A percentile compares a stretch with the other conserved stretches of the same genome.
Evolutionary conservation across 2,888 invertebrate genomes (phyloP).

Genomic region (Carterocephalus palaemon): DNA sequence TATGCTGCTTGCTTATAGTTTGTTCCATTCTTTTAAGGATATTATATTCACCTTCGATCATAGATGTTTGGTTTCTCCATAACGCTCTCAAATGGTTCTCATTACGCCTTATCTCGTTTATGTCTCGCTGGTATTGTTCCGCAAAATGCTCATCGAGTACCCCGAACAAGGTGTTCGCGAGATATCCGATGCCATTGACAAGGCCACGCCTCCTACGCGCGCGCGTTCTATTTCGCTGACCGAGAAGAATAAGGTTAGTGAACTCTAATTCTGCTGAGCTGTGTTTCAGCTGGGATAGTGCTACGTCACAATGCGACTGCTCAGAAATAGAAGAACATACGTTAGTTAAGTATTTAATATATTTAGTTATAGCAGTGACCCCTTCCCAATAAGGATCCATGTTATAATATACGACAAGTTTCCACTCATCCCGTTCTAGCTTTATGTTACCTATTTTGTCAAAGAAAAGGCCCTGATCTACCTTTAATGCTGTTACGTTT

Average conservation of each 20-base stretch:
- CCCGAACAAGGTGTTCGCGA: slow-evolving; percentile 27
- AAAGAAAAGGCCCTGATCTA: slow-evolving; percentile 3
- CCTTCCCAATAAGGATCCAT: slow-evolving; percentile 5
- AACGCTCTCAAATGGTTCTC: slow-evolving; percentile 26
- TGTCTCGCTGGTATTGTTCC: slow-evolving; percentile 25
- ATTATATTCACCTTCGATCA: slow-evolving; percentile 30
- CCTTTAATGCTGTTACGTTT: background rate
- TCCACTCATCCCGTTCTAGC: slow-evolving; percentile 7
- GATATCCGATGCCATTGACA: slow-evolving; percentile 20
- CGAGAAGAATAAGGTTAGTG: background rate
- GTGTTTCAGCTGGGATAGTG: slow-evolving; percentile 2
- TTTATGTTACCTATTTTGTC: slow-evolving; percentile 4
- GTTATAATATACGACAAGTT: slow-evolving; percentile 6
- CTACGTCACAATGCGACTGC: slow-evolving; percentile 1
- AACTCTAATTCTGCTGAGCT: slow-evolving; percentile 2
- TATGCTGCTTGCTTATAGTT: slow-evolving; percentile 25
- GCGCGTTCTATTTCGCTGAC: slow-evolving; percentile 1
- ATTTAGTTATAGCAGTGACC: slow-evolving; percentile 1
- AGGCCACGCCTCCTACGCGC: slow-evolving; percentile 25
- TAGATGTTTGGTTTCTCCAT: slow-evolving; percentile 32
- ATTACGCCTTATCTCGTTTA: slow-evolving; percentile 18
- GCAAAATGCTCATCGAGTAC: slow-evolving; percentile 29
- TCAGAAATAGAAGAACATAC: background rate
- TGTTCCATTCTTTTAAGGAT: slow-evolving; percentile 24
- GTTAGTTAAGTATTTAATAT: slow-evolving; percentile 1